Evolutionary conservation across 2,797 vertebrate species (phyloP), one percentile per base, ranked within the genome.

Genomic region (Hydrolagus colliei): DNA sequence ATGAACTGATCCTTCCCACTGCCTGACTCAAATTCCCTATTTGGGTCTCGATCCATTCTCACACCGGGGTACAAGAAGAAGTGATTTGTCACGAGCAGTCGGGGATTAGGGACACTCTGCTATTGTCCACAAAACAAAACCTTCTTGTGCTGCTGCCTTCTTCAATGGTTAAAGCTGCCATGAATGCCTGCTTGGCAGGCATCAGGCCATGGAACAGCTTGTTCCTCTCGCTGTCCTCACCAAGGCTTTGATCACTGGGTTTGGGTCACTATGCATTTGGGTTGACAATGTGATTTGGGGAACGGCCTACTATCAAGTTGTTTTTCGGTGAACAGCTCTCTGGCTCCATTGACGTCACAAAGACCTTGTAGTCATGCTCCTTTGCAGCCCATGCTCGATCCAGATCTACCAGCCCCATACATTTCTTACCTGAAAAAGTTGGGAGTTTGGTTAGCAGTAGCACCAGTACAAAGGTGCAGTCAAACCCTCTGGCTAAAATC

Each of bases 301-400:
- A 71, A 86, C 91, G 90, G 71, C 97, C 98, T 86, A 98, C 93
- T 85, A 99, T 90, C 96, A 99, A 95, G 93, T 98, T 98, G 92
- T 99, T 99, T 92, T 99, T 99, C 7, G 98, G 98, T 52, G 98
- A 97, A 88, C 98, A 99, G 86, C 95, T 97, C 88, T 97, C 96
- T 11, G 97, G 98, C 91, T 97, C 95, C 98, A 99, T 99, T 72
- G 96, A 98, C 87, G 96, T 95, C 88, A 99, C 95, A 87, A 89
- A 92, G 74, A 96, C 95, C 0, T 91, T 93, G 90, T 97, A 99
- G 32, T 95, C 95, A 11, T 6, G 88, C 87, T 93, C 92, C 93
- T 97, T 96, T n/a, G 97, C 97, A 80, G 93, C 95, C 94, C 93
- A 94, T 0, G 96, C 95, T n/a, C 97, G 95, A 89, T 99, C 98